Percentiles rank a stretch among this genome's conserved stretches.
These are phyloP conservation scores for Darevskia mixta DNA, from an alignment of 2,797 vertebrate species.

Conservation along the genomic window DNA sequence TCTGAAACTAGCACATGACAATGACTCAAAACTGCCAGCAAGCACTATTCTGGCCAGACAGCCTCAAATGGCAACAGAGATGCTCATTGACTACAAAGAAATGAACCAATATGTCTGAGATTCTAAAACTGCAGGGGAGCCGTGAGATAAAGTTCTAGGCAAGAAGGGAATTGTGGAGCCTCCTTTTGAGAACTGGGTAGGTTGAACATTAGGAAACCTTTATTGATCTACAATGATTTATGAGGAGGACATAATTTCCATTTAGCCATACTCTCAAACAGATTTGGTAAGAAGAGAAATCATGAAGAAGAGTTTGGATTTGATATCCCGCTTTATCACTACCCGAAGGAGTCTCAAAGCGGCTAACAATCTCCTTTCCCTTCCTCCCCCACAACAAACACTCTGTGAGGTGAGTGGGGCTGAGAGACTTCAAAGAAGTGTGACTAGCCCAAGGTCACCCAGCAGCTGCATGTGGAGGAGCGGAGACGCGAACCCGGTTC, in stretches of 20 bases:
- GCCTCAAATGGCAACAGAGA: accelerated
- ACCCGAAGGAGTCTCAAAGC: no score
- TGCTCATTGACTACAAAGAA: neutral
- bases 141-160: neutral
- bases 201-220: neutral
- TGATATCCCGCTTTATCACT: no score
- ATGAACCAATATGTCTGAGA: neutral
- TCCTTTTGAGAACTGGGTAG: neutral
- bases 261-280: neutral
- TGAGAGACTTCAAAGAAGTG: no score
- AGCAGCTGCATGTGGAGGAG: no score
- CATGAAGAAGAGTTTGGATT: neutral
- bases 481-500: no score
- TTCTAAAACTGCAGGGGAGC: neutral
- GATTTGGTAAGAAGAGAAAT: neutral
- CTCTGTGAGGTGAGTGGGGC: no score
- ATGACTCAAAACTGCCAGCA: accelerated
- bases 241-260: neutral
- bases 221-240: neutral
- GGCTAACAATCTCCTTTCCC: no score
- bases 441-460: no score
- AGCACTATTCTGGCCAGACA: conserved; percentile 9
- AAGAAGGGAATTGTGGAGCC: neutral
- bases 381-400: no score
- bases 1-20: neutral